Percentiles rank a stretch among this genome's conserved stretches.
phyloP scores from a whole-genome alignment of 1,140 invertebrate genomes.

The Eciton burchellii region DNA sequence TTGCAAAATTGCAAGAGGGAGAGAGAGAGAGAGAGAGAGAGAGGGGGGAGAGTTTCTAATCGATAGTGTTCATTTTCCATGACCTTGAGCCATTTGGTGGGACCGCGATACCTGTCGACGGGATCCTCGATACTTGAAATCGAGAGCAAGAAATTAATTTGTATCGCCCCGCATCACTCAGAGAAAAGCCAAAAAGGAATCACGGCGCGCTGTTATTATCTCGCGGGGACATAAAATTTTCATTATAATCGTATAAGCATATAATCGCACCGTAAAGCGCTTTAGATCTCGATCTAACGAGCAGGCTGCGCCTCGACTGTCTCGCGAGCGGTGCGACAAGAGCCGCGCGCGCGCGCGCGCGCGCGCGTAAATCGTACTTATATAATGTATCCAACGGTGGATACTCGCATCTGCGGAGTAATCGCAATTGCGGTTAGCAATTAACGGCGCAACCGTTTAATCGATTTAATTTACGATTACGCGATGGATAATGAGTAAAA shows the following conservation, averaged over 20 bases:
- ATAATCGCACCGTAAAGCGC: not conserved
- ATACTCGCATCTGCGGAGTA: not conserved
- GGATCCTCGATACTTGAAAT: too few species aligned
- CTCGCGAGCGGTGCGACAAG: conserved; percentile 9
- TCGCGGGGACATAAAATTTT: not conserved
- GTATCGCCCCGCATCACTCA: too few species aligned
- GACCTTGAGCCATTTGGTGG: too few species aligned
- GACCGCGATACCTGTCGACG: too few species aligned
- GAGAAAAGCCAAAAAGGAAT: too few species aligned
- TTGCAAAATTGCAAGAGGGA: too few species aligned
- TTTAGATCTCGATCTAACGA: not conserved
- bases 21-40: too few species aligned
- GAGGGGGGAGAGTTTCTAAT: too few species aligned
- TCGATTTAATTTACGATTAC: conserved; percentile 39
- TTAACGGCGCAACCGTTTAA: conserved; percentile 1
- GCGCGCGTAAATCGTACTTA: not conserved
- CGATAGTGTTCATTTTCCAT: too few species aligned
- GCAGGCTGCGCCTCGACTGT: not conserved
- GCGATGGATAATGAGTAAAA: not conserved
- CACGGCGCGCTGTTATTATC: not conserved
- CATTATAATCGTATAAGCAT: too few species aligned
- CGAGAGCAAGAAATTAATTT: too few species aligned
- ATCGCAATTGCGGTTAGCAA: not conserved
- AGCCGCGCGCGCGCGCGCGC: too few species aligned
- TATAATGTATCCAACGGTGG: not conserved